Base-by-base conservation (phyloP, 2,888 invertebrate species). In the Noctua janthe region DNA sequence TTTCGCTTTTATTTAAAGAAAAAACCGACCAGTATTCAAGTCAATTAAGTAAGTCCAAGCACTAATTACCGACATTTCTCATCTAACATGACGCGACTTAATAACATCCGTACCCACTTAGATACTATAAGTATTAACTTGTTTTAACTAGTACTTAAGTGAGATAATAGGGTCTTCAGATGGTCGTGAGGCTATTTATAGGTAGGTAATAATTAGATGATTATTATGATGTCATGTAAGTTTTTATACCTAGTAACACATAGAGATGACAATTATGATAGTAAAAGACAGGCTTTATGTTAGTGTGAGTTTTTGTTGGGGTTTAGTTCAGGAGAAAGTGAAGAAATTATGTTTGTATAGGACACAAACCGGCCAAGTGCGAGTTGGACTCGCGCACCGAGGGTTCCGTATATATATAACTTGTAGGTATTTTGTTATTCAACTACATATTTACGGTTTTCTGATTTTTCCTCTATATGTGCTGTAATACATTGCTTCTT, bases 31-130 rank as follows among this genome's bases (percentile, higher is more conserved):
- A 20, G 62, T 10, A 43, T n/a, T 49, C 75, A 39, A 69, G 88
- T 64, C 75, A 81, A 81, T 86, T 86, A 78, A 71, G 59, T 76
- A 29, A 15, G 75, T 66, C 69, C 87, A 64, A 62, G 66, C 47
- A 43, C 54, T 66, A 54, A 88, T 88, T 85, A 82, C 77, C 51
- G 13, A 54, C n/a, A 29, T 76, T 72, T 74, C 84, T 76, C 71
- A 56, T 74, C 69, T 62, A n/a, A 77, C 51, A 59, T 74, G 73
- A 75, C 56, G 43, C 73, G 56, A 78, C 74, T 75, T 86, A 86
- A 86, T 73, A 62, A 88, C 85, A 67, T 88, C 82, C 88, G 82
- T n/a, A 56, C 51, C 64, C 64, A 84, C 56, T 75, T 67, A 77
- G 74, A 29, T 62, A 29, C 59, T 70, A 76, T 35, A 35, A n/a